Conservation (phyloP, 2,113 vertebrate genomes). For the Monopterus albus region DNA sequence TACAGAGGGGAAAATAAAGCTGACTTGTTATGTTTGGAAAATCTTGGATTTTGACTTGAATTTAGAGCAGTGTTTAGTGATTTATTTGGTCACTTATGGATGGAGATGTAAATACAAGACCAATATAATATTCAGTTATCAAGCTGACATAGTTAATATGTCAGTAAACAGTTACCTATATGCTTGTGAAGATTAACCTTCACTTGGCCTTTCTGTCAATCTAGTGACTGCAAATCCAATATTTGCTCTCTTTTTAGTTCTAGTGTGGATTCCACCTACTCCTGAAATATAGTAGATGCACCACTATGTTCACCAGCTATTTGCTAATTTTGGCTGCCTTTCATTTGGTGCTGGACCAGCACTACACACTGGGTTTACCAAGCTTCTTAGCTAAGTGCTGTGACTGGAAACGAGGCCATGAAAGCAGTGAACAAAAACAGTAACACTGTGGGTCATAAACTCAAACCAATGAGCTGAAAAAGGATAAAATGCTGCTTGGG, state of each 20-base stretch:
- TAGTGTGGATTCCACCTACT: too few relatives aligned
- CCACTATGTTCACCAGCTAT: too few relatives aligned
- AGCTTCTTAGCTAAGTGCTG: background rate
- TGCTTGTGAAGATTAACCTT: too few relatives aligned
- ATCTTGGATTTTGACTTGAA: background rate
- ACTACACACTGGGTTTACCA: too few relatives aligned
- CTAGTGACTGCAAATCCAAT: too few relatives aligned
- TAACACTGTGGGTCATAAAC: background rate
- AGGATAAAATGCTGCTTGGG: background rate
- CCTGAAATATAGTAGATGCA: too few relatives aligned
- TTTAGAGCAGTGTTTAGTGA: background rate
- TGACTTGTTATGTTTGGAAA: background rate
- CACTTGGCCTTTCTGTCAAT: too few relatives aligned
- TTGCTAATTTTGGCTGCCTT: too few relatives aligned
- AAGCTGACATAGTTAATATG: background rate
- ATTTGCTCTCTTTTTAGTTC: too few relatives aligned
- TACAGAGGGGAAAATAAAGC: too few relatives aligned
- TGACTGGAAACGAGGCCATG: background rate
- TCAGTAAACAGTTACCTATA: background rate
- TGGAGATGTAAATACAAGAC: background rate
- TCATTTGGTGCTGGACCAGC: too few relatives aligned
- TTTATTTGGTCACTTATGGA: too few relatives aligned
- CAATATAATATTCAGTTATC: background rate
- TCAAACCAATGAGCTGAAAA: background rate
- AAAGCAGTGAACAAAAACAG: background rate